Evolutionary conservation across 2,113 vertebrate genomes (phyloP).

Genomic region (Sinocyclocheilus rhinocerous): DNA sequence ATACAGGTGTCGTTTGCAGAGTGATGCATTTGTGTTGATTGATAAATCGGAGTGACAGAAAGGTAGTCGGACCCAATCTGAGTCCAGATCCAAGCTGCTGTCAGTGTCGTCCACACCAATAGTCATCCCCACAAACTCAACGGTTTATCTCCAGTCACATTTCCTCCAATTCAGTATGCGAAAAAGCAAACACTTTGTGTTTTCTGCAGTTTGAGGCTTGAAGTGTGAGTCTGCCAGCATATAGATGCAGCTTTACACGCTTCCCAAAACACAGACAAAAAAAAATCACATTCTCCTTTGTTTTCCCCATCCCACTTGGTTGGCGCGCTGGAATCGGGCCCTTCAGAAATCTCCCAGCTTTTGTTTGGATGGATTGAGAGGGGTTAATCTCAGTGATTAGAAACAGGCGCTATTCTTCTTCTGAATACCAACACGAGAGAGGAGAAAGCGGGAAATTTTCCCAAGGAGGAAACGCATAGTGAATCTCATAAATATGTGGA

Average conservation of each 20-base stretch:
- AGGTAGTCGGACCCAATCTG: no score
- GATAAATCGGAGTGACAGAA: not conserved
- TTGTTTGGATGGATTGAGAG: conserved; percentile 34
- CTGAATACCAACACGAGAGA: conserved; percentile 29
- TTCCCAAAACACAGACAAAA: conserved; percentile 9
- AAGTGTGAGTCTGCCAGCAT: not conserved
- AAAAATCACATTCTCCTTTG: conserved; percentile 2
- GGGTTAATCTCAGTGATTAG: conserved; percentile 49
- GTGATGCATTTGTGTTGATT: conserved; percentile 1
- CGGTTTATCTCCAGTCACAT: conserved; percentile 25
- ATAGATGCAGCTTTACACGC: conserved; percentile 4
- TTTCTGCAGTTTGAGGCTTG: not conserved
- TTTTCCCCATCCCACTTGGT: conserved; percentile 9
- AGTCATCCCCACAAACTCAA: not conserved
- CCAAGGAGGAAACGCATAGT: conserved; percentile 1
- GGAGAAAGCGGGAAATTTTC: not conserved
- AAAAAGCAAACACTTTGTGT: not conserved
- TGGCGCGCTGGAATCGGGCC: not conserved
- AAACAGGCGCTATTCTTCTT: conserved; percentile 20
- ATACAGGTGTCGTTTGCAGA: not conserved
- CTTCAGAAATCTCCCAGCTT: conserved; percentile 16
- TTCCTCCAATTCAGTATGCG: not conserved
- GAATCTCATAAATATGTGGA: conserved; percentile 15
- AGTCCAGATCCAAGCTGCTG: no score
- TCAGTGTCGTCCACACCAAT: no score